Evolutionary conservation across 2,888 invertebrate species (phyloP).

Genomic region (Lobophora halterata): DNA sequence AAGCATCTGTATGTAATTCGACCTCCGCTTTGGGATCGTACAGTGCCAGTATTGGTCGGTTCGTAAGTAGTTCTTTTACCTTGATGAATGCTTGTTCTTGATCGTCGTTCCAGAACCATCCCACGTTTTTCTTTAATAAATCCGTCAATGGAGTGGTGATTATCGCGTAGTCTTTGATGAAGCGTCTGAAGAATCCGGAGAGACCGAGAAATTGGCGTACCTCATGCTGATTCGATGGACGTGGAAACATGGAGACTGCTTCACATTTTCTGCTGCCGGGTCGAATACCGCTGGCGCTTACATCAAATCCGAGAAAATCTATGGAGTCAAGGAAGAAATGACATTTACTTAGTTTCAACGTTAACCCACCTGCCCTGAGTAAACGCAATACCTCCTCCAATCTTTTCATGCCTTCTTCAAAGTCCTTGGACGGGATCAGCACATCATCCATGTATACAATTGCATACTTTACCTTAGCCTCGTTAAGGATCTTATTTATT

Average conservation of each 20-base stretch:
- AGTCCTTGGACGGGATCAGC: background rate
- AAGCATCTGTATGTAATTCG: no score
- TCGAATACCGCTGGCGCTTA: background rate
- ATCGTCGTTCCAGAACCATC: background rate
- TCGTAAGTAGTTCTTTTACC: no score
- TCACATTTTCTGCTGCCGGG: background rate
- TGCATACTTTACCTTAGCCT: background rate
- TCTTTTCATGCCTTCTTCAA: background rate
- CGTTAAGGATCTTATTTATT: background rate
- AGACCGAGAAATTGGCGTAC: background rate
- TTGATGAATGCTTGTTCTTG: no score
- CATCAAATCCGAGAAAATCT: background rate
- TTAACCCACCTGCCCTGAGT: background rate
- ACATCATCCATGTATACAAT: background rate
- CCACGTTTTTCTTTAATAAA: background rate
- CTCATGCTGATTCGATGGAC: background rate
- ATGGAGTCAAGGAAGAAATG: background rate
- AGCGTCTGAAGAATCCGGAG: background rate
- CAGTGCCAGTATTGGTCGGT: no score
- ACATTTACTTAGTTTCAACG: background rate
- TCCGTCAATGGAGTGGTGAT: background rate
- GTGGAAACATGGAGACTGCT: background rate
- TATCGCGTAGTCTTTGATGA: background rate
- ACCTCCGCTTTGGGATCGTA: no score
- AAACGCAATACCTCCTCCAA: background rate